Evolutionary conservation across 1,140 invertebrate genomes (phyloP).

Genomic region (Charaxes varanes): DNA sequence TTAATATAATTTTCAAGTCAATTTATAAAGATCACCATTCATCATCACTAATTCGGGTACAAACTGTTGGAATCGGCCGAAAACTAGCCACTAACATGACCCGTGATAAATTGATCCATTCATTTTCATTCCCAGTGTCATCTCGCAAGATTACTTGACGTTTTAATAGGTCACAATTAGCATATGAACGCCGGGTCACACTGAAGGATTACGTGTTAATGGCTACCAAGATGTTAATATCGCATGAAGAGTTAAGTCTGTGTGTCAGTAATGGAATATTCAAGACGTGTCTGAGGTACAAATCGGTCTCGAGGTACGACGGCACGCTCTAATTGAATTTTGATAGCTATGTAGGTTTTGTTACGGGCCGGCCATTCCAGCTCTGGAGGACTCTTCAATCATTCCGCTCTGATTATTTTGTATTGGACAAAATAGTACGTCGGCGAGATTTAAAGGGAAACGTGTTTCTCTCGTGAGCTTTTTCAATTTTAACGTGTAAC

Average conservation of each 20-base stretch:
- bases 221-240: slow-evolving; percentile 50
- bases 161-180: slow-evolving; percentile 49
- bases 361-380: slow-evolving; percentile 20
- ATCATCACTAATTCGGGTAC: no score
- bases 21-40: no score
- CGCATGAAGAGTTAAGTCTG: slow-evolving; percentile 50
- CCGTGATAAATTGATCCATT: slow-evolving; percentile 36
- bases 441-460: slow-evolving; percentile 11
- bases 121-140: slow-evolving; percentile 45
- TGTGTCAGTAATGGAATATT: slow-evolving; percentile 47
- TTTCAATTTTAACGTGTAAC: no score
- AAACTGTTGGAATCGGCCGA: slow-evolving; percentile 3
- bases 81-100: slow-evolving; percentile 5
- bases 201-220: slow-evolving; percentile 56
- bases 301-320: slow-evolving; percentile 18
- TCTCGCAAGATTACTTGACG: slow-evolving; percentile 40
- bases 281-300: slow-evolving; percentile 34
- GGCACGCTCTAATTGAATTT: slow-evolving; percentile 36
- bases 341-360: slow-evolving; percentile 30
- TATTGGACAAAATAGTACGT: slow-evolving; percentile 19
- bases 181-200: slow-evolving; percentile 47
- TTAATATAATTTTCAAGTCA: no score
- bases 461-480: slow-evolving; percentile 5
- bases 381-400: slow-evolving; percentile 19
- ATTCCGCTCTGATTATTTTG: slow-evolving; percentile 22